Evolutionary conservation across 2,113 vertebrate species (phyloP).

Genomic region (Takifugu flavidus): DNA sequence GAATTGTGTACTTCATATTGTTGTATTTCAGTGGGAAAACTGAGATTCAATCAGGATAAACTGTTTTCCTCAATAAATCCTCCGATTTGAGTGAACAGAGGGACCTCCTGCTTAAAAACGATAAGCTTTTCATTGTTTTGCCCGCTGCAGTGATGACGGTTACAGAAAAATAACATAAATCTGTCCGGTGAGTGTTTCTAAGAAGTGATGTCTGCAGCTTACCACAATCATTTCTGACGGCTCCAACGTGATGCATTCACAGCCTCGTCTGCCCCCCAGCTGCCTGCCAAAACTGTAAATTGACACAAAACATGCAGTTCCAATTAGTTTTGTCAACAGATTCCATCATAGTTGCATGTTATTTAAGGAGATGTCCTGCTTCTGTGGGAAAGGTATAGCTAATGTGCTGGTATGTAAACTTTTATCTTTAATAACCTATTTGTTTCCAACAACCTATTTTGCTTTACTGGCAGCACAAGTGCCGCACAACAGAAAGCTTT

Average conservation of each 20-base stretch:
- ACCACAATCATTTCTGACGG: conserved; percentile 99
- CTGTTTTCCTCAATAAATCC: conserved; percentile 8
- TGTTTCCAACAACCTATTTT: too few relatives aligned
- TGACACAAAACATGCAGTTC: conserved; percentile 14
- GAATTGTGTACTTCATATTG: too few relatives aligned
- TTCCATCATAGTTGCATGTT: too few relatives aligned
- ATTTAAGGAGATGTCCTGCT: too few relatives aligned
- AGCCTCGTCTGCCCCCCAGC: conserved; percentile 92
- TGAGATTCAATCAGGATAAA: conserved; percentile 2
- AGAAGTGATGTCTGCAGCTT: conserved; percentile 61
- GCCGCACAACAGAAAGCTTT: conserved; percentile 1
- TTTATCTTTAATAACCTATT: too few relatives aligned
- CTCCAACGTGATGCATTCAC: conserved; percentile 94
- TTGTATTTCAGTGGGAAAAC: neutral
- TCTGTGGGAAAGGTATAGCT: too few relatives aligned
- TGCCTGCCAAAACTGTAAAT: conserved; percentile 92
- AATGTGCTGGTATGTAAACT: too few relatives aligned
- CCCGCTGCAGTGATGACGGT: neutral
- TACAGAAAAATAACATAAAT: conserved; percentile 1
- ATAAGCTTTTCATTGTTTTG: conserved; percentile 10
- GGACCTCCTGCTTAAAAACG: neutral
- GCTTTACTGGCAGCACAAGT: too few relatives aligned
- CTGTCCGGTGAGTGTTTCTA: neutral
- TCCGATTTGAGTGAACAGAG: conserved; percentile 10
- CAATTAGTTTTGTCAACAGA: too few relatives aligned